These are phyloP conservation scores for Psittacula cyanocephala DNA, from an alignment of 2,113 vertebrate genomes.

Conservation along the genomic window DNA sequence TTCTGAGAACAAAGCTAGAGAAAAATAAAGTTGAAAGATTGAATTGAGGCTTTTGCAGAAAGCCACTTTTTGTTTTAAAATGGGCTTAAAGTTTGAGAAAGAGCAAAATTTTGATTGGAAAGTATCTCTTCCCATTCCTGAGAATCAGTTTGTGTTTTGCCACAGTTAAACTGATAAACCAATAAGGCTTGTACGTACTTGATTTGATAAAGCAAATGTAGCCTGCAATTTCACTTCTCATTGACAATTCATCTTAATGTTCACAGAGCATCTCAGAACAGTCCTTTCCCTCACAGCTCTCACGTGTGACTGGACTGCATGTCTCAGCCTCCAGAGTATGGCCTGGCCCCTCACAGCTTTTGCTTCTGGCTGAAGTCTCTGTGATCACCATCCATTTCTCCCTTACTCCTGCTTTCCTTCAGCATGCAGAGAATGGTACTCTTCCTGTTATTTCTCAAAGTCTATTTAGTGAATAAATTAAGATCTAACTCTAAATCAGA, in stretches of 20 bases:
- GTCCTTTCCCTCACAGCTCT: neutral
- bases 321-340: neutral
- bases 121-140: neutral
- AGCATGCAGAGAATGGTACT: neutral
- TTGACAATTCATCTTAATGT: neutral
- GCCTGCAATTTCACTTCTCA: neutral
- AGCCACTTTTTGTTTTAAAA: neutral
- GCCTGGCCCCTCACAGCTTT: neutral
- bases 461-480: neutral
- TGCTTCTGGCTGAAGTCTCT: neutral
- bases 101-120: neutral
- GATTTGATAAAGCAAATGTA: neutral
- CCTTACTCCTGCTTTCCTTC: neutral
- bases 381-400: neutral
- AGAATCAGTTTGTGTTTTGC: neutral
- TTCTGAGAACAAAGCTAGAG: neutral
- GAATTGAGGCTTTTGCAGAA: neutral
- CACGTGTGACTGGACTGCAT: neutral
- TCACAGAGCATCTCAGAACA: neutral
- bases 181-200: neutral
- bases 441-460: neutral
- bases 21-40: neutral
- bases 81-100: neutral
- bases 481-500: neutral
- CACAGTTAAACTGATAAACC: neutral